These are phyloP conservation scores for Tipula confusa DNA, from an alignment of 2,888 invertebrate species.

Conservation along the genomic window DNA sequence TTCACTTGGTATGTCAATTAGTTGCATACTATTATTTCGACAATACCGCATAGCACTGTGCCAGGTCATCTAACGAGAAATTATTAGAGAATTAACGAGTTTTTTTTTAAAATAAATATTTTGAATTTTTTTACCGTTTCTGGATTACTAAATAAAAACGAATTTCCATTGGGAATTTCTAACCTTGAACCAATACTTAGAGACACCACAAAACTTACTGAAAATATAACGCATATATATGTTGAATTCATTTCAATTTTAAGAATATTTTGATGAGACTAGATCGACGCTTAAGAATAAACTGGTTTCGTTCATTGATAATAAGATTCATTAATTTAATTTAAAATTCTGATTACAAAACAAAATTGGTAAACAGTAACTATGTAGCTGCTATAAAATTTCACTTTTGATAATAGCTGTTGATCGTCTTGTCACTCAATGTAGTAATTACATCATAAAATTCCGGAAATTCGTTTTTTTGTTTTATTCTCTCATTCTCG, in stretches of 20 bases:
- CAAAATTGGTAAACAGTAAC: background rate
- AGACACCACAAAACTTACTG: background rate
- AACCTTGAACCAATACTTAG: background rate
- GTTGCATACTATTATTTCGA: background rate
- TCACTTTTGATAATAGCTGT: background rate
- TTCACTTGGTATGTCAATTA: background rate
- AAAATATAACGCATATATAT: background rate
- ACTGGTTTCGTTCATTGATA: background rate
- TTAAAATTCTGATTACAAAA: background rate
- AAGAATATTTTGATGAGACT: background rate
- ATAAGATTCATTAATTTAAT: background rate
- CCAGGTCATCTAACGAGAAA: background rate
- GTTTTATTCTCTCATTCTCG: background rate
- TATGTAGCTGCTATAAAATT: background rate
- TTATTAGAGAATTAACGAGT: background rate
- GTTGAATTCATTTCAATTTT: background rate
- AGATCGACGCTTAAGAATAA: background rate
- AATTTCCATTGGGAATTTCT: background rate
- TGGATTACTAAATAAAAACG: background rate
- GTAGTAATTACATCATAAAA: background rate
- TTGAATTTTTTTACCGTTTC: background rate
- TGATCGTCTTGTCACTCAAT: background rate
- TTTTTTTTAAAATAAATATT: background rate
- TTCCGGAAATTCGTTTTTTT: background rate
- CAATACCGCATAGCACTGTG: background rate